Base-by-base conservation (phyloP, 2,113 vertebrate species). In the Chionodraco myersi region DNA sequence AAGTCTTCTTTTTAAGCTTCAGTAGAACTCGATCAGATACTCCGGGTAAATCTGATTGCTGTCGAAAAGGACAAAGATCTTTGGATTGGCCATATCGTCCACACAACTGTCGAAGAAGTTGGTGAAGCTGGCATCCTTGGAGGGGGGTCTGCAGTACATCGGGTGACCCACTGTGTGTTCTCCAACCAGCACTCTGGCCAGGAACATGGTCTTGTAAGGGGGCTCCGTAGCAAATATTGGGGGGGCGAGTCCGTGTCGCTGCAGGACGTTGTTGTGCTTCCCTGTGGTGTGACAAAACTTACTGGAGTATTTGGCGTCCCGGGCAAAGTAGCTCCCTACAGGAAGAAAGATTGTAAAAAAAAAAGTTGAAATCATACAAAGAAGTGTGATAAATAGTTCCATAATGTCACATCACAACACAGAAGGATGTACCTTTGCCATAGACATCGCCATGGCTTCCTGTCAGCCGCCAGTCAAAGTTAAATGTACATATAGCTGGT, bases 41-140 rank as follows among this genome's bases (percentile, higher is more conserved):
- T 99, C 98, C 0, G 98, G 98, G 79, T 99, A 99, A 88, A 98
- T 97, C 91, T 99, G 98, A 91, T 98, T 99, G 92, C 96, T 96
- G 92, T 99, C 98, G 62, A 99, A 99, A 83, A 99, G 96, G 57
- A 99, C 97, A 74, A 97, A 98, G 87, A 99, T 97, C 94, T 96
- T 98, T 83, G 98, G 98, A 77, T 97, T 98, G 91, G 95, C 96
- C 72, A 95, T 94, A 15, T 97, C 97, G 76, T 99, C 98, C 91
- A 99, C 98, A 59, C 98, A 99, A 91, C 97, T 99, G 95, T 99
- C 98, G 9, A 95, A 99, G 56, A 99, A 95, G 92, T 98, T 98
- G 86, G 97, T 96, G 82, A 97, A 96, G 89, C 96, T 98, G 78
- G 95, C 95, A 13, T 99, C 97, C 89, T 97, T 99, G 56, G 97